Conservation (phyloP, 2,888 invertebrate species). For the Folsomia manolachei region DNA sequence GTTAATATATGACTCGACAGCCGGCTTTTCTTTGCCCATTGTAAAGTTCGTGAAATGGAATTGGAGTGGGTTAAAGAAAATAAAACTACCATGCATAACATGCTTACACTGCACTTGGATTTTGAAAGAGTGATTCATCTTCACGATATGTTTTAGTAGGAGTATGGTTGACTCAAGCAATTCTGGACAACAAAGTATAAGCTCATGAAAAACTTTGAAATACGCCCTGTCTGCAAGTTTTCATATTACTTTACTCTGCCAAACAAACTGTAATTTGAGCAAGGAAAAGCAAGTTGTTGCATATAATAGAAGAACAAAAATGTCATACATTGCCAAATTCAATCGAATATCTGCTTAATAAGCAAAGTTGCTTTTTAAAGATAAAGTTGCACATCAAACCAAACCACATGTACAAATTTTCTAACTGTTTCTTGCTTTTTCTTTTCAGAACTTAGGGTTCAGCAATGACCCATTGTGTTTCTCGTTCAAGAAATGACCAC, state of each 20-base stretch:
- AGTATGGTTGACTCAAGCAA: neutral
- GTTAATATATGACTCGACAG: constrained; percentile 31
- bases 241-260: neutral
- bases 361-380: neutral
- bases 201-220: neutral
- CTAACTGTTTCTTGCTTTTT: constrained; percentile 24
- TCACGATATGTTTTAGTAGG: neutral
- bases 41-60: no score
- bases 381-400: neutral
- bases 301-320: no score
- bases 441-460: constrained; percentile 43
- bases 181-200: neutral
- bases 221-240: constrained; percentile 1
- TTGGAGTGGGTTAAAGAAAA: no score
- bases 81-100: neutral
- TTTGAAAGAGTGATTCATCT: neutral
- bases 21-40: constrained; percentile 17
- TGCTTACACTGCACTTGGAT: neutral
- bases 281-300: no score
- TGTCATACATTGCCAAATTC: no score
- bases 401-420: neutral
- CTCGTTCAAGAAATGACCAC: constrained; percentile 49
- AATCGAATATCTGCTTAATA: neutral
- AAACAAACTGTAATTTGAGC: no score
- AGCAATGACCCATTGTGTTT: constrained; percentile 48